Evolutionary conservation across 2,113 vertebrate genomes (phyloP).

Genomic region (Notiomystis cincta): DNA sequence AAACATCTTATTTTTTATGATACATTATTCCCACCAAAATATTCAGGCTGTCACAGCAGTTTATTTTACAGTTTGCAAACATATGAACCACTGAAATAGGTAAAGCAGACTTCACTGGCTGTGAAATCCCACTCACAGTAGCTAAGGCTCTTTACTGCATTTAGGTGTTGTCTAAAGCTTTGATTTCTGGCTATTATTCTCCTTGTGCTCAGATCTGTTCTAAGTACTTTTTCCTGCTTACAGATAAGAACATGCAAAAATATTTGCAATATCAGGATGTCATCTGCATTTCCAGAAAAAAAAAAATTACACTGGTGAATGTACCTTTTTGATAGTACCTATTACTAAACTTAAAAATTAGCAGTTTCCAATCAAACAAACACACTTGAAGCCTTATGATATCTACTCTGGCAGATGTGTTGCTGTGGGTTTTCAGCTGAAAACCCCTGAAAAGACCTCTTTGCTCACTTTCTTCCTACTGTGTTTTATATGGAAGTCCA

Average conservation of each 20-base stretch:
- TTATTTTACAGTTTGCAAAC: background rate
- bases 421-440: background rate
- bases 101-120: background rate
- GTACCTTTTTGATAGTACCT: background rate
- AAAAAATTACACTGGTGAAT: background rate
- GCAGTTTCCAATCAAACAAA: background rate
- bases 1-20: background rate
- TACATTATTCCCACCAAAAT: background rate
- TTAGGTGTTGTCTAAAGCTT: background rate
- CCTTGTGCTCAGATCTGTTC: background rate
- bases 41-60: background rate
- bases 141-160: background rate
- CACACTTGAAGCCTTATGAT: background rate
- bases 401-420: fast-evolving
- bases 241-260: background rate
- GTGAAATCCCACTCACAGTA: background rate
- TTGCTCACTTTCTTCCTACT: background rate
- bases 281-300: background rate
- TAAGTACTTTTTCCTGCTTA: background rate
- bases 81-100: background rate
- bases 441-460: background rate
- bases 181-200: background rate
- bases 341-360: background rate
- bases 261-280: background rate
- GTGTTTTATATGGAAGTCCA: background rate